Evolutionary conservation across 2,797 vertebrate species (phyloP), one percentile per base, ranked within the genome.

Genomic region (Meriones psammophilus): DNA sequence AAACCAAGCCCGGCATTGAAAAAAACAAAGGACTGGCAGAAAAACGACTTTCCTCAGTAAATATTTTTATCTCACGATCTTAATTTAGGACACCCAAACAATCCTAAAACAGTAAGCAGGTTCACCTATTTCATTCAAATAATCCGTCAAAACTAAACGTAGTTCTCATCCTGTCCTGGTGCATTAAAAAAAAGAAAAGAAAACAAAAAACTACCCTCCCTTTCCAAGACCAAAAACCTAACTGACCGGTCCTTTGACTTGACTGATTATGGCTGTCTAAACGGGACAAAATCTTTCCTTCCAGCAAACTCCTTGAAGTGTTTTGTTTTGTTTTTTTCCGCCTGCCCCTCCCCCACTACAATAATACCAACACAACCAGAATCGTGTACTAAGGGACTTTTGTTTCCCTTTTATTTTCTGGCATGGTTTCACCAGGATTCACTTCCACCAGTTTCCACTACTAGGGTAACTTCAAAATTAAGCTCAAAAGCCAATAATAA

Each of bases 61-160:
- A 10, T 50, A 50, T 94, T 81, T 73, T 95, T 26, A 95, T n/a
- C 58, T 76, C 28, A 76, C 10, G 56, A 92, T 81, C 93, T 91
- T 15, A 30, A 28, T n/a, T 50, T 56, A 66, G 36, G 62, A 84
- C n/a, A 76, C 68, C 56, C 36, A 88, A 79, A 96, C 6, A 28
- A 80, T 30, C 24, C 42, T 92, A 85, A 88, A 89, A 74, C 77
- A 95, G 78, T 1, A 7, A 89, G 66, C 15, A 80, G 15, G 26
- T 74, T 80, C 66, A 74, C 64, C 20, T 17, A 24, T 87, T 81
- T 66, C 24, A 92, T 54, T 13, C 68, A 42, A 92, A 80, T 9
- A 89, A 68, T 8, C 46, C 90, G 94, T 30, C 66, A 36, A 46
- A 84, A 86, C 79, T 89, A 92, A 79, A 71, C 28, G 18, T 36